These are phyloP conservation scores for Melospiza georgiana DNA, from an alignment of 2,113 vertebrate genomes.

Conservation along the genomic window DNA sequence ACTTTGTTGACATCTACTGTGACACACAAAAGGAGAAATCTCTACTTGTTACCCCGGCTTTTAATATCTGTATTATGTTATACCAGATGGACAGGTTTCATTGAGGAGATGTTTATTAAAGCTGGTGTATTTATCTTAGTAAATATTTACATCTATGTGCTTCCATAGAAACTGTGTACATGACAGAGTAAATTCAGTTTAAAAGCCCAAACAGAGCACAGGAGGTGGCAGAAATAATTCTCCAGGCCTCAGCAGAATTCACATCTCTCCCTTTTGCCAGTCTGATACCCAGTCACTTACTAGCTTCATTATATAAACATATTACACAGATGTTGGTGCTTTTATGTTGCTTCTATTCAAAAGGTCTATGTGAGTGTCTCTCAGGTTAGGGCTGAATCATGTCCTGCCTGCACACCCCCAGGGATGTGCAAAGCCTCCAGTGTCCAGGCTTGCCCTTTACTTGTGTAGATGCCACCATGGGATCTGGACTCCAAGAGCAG, in stretches of 20 bases:
- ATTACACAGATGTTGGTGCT: neutral
- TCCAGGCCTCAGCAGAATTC: neutral
- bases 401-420: neutral
- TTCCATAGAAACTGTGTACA: neutral
- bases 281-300: neutral
- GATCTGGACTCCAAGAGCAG: neutral
- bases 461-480: fast-evolving
- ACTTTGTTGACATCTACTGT: neutral
- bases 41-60: neutral
- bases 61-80: neutral
- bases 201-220: neutral
- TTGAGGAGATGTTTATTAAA: neutral
- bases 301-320: neutral
- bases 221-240: neutral
- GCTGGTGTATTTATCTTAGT: neutral
- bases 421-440: neutral
- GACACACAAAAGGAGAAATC: neutral
- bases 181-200: neutral
- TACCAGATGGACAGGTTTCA: neutral
- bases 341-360: neutral
- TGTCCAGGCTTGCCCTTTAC: fast-evolving
- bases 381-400: neutral
- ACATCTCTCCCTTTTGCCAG: neutral
- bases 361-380: neutral
- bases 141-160: neutral